Base-by-base conservation (phyloP, 1,140 invertebrate species). In the Xylocopa sonorina region DNA sequence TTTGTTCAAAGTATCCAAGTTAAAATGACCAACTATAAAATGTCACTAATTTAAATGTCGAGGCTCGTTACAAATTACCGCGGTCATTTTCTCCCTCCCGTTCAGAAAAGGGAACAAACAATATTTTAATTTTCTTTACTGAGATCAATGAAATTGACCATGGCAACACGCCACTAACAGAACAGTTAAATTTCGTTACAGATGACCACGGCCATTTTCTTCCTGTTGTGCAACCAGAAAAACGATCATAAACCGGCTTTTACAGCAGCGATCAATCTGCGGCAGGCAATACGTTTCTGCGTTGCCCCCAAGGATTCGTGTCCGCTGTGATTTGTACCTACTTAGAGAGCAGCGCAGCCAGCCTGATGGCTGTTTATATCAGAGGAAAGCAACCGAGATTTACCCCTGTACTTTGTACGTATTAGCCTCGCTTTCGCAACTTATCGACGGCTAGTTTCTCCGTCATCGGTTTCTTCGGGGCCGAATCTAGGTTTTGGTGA, bases 361-460 rank as follows among this genome's bases (percentile, higher is more conserved):
- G 5, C 16, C 32, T 43, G 50, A 66, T 41, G 63, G 67, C 74
- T 48, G 75, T 75, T 60, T 63, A 63, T 71, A 46, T 58, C 12
- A 53, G 68, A 86, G 63, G 77, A 82, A 81, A 84, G 77, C 79
- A 66, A 66, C 73, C 53, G 71, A 78, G 67, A 87, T 87, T 76
- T 83, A 72, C 69, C 78, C 63, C 81, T 57, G 64, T 32, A 27
- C n/a, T 74, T 82, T 68, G 66, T 73, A 75, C 72, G 78, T 69
- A 88, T 91, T 90, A 88, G 87, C 75, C 79, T 88, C 89, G 89
- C 90, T 91, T 91, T 91, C 90, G 90, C 90, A 89, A 87, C 85
- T 88, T 64, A 80, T 72, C 60, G 83, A 68, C 80, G 48, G 82
- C 53, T 50, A 58, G 80, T 90, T 91, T 90, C 89, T 82, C 89